Evolutionary conservation across 2,888 invertebrate species (phyloP).

Genomic region (Antheraea assamensis): DNA sequence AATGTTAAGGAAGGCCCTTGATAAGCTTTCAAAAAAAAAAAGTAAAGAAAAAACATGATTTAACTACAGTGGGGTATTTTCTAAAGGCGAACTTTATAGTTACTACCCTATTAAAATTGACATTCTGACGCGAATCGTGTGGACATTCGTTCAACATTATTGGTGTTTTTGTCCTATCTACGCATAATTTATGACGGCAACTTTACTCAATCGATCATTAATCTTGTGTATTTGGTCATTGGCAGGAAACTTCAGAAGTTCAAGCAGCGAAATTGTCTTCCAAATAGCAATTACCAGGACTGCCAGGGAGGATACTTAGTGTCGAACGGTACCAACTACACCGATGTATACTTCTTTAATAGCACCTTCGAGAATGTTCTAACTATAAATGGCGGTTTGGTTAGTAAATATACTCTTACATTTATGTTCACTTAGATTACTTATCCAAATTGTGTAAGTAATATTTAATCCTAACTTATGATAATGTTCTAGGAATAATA

Average conservation of each 20-base stretch:
- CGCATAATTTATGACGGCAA: too few species aligned
- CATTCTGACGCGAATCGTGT: too few species aligned
- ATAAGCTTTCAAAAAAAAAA: too few species aligned
- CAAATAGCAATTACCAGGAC: constrained; percentile 60
- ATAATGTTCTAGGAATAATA: background rate
- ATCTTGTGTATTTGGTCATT: background rate
- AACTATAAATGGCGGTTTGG: constrained; percentile 51
- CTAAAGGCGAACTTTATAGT: too few species aligned
- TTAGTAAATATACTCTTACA: constrained; percentile 37
- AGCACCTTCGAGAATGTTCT: constrained; percentile 59
- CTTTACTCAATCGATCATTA: background rate
- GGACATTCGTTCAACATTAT: too few species aligned
- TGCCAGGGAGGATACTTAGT: constrained; percentile 61
- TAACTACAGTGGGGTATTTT: too few species aligned
- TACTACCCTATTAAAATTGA: too few species aligned
- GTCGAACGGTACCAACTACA: constrained; percentile 65
- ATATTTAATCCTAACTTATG: background rate
- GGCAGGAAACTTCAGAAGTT: constrained; percentile 87
- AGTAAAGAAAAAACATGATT: too few species aligned
- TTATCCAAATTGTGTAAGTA: background rate
- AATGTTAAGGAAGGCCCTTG: too few species aligned
- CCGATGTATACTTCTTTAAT: constrained; percentile 69
- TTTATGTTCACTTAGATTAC: background rate
- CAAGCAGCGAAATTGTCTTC: constrained; percentile 87
- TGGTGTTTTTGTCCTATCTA: too few species aligned